Percentiles rank a stretch among this genome's conserved stretches.
These are phyloP conservation scores for Maniola hyperantus DNA, from an alignment of 2,888 invertebrate species.

Conservation along the genomic window DNA sequence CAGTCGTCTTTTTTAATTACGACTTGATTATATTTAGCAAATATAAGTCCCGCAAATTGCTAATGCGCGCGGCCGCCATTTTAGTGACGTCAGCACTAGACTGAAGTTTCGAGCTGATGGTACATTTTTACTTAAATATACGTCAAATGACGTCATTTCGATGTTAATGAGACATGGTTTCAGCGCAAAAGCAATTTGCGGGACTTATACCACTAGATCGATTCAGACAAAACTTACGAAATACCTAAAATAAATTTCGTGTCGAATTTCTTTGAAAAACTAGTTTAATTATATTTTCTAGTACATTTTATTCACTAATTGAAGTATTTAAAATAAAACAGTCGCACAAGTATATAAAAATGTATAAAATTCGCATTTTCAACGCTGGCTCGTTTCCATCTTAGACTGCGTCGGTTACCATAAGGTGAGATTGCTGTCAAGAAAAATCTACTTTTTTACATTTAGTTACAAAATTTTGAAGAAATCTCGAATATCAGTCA, in stretches of 20 bases:
- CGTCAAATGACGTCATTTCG: no score
- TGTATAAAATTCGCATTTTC: background rate
- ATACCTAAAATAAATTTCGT: background rate
- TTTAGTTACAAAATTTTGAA: background rate
- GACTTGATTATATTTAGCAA: background rate
- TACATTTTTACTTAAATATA: no score
- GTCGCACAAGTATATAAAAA: constrained; percentile 3
- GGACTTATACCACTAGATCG: background rate
- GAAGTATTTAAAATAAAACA: background rate
- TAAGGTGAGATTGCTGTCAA: background rate
- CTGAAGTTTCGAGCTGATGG: no score
- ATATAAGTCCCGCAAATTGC: no score
- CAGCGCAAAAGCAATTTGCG: no score
- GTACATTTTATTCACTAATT: background rate
- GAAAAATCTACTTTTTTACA: background rate
- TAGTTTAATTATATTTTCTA: background rate
- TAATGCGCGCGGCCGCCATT: no score
- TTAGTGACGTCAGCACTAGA: no score
- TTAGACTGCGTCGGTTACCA: background rate
- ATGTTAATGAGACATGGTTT: no score
- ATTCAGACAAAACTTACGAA: background rate
- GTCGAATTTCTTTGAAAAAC: background rate
- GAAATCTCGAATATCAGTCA: background rate
- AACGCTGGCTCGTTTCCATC: background rate
- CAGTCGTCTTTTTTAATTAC: no score